phyloP scores from a whole-genome alignment of 2,888 invertebrate genomes.

The Smittia aterrima region DNA sequence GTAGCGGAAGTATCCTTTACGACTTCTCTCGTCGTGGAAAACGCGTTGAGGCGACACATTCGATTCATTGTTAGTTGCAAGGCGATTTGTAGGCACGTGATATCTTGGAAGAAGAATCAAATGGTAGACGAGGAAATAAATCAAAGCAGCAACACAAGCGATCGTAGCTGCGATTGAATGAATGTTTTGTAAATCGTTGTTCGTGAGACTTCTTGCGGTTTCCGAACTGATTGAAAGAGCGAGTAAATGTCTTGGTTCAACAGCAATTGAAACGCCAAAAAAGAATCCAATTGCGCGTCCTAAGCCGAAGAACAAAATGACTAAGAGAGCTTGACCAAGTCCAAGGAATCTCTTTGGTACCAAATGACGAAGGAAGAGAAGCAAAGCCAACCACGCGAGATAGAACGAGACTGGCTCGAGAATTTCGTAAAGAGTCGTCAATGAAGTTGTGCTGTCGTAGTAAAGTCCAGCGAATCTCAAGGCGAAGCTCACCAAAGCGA shows the following conservation, averaged over 20 bases:
- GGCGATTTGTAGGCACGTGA: slow-evolving; percentile 38
- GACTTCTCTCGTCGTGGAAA: slow-evolving; percentile 76
- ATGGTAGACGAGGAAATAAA: slow-evolving; percentile 73
- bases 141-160: slow-evolving; percentile 63
- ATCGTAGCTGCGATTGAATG: slow-evolving; percentile 66
- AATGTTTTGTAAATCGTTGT: slow-evolving; percentile 45
- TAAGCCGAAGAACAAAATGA: slow-evolving; percentile 75
- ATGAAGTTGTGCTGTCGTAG: slow-evolving; percentile 60
- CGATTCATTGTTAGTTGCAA: slow-evolving; percentile 54
- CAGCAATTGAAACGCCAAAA: slow-evolving; percentile 3
- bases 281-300: slow-evolving; percentile 52
- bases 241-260: background rate
- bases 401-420: slow-evolving; percentile 75
- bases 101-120: slow-evolving; percentile 66
- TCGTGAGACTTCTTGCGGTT: background rate
- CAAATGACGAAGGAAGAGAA: slow-evolving; percentile 77
- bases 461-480: slow-evolving; percentile 68
- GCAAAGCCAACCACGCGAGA: slow-evolving; percentile 75
- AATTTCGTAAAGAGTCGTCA: slow-evolving; percentile 68
- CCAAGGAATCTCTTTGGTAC: slow-evolving; percentile 74
- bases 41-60: slow-evolving; percentile 68
- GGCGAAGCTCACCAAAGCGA: slow-evolving; percentile 78
- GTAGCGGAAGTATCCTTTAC: slow-evolving; percentile 79
- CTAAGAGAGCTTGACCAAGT: slow-evolving; percentile 74
- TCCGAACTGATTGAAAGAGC: background rate